Base-by-base conservation (phyloP, 2,113 vertebrate genomes). In the Empidonax traillii region DNA sequence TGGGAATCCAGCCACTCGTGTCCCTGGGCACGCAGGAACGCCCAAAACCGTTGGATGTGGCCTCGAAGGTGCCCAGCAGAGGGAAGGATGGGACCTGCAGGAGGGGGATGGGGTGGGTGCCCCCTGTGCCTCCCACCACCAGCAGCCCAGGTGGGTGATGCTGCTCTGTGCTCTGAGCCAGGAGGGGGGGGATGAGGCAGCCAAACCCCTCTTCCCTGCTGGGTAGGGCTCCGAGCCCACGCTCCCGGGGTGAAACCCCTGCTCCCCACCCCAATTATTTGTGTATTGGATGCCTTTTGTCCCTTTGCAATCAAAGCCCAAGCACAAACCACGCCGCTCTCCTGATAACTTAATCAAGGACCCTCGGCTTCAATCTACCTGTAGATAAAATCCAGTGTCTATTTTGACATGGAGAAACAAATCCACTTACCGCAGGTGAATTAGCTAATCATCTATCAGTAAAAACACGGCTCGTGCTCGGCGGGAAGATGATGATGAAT, bases 361-460 rank as follows among this genome's bases (percentile, higher is more conserved):
- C 67, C 31, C 79, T 94, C 80, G 20, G 74, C 68, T 68, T 73
- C 59, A 90, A 76, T 85, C 94, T 96, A 73, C 71, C 83, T 96
- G 51, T 87, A 68, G 79, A 94, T 88, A 94, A 94, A 89, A 95
- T 21, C 74, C 51, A 56, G 67, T 59, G 74, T 52, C 2, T 89
- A 84, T 93, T 53, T 67, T 91, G 66, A 77, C 69, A 92, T 27
- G 35, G 46, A 77, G 61, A 90, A 95, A 66, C 90, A 93, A 95
- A 93, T 68, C 63, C 95, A 96, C 89, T 95, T 95, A 96, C 58
- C 11, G 41, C 86, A 90, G 93, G 65, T 96, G 92, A 95, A 88
- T 90, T 80, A 81, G 74, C 79, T 95, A 92, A 95, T 96, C 94
- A 92, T 23, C 17, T 77, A 93, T 83, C 94, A 52, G 91, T 75